Base-by-base conservation (phyloP, 1,140 invertebrate genomes). In the Cyrtorhinus lividipennis region DNA sequence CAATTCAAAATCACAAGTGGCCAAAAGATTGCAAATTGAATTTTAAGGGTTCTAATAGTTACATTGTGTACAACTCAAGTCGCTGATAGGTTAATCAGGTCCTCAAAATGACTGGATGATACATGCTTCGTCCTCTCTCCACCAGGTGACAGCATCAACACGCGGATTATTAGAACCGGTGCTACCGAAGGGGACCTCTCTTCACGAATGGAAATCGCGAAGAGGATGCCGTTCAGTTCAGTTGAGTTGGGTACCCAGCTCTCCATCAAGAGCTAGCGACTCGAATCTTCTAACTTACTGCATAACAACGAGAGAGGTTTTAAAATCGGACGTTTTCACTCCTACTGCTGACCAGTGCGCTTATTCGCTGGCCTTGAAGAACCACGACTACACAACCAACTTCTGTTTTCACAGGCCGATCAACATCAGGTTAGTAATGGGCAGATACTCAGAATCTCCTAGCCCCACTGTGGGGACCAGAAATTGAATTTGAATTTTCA, bases 271-370 rank as follows among this genome's bases (percentile, higher is more conserved):
- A 20, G 5, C 48, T 8, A 5, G 10, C 10, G 46, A 48, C 10
- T 30, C 30, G 1, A 45, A 26, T 59, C 38, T 30, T 8, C 26
- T 59, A 1, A 30, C 20, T 13, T 63, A 63, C 56, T 63, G 62
- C 27, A n/a, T 59, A 15, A 44, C 24, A 5, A 56, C 56, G 1
- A 63, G 22, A 30, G 56, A 63, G 26, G 48, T 56, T 13, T n/a
- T 12, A 15, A 58, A 46, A 45, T 20, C 27, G 3, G 56, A 63
- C 2, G 15, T 59, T 20, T 56, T 63, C 27, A 23, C 23, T n/a
- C 46, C 20, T 15, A 13, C 24, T 22, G 30, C 62, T 0, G 62
- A 63, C 15, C 62, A 63, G 25, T 63, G 62, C 24, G 27, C 56
- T 46, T 27, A 58, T 15, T 53, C 56, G n/a, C 27, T 57, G 23